Base-by-base conservation (phyloP, 2,888 invertebrate species). In the Bellardia bayeri region DNA sequence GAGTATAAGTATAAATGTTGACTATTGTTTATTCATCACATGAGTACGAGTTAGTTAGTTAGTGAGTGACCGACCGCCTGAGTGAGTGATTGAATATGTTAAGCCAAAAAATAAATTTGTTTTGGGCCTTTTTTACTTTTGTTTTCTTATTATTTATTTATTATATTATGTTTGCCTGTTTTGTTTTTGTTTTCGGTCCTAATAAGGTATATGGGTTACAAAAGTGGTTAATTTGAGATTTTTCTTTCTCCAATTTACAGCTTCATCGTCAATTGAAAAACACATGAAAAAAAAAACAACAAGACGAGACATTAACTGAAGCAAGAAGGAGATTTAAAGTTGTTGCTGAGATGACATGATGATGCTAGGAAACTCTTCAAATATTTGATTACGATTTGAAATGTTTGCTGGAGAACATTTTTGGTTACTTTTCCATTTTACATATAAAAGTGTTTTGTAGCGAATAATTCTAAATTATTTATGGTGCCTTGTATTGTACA, bases 91-190 rank as follows among this genome's bases (percentile, higher is more conserved):
- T 54, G 76, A 71, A 23, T 76, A 56, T 14, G 79, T 82, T 87
- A 87, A 87, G 78, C 87, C 87, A 71, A 82, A 85, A 82, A 71
- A 80, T 82, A 85, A 87, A 87, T 87, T 76, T 85, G 75, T 87
- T 85, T 87, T 82, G 51, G 82, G 14, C 63, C 30, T 72, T 85
- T 85, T 56, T 11, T n/a, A 9, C 1, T 56, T 45, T 61, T 3
- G 11, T 30, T 63, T 51, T 42, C n/a, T 61, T 40, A 37, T 71
- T 69, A n/a, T 63, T 61, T 51, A 33, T 45, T 51, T 76, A 54
- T 69, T 69, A 51, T 76, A 54, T 69, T 69, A 51, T 9, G n/a
- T 68, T 49, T 56, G 11, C 13, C 4, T 37, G 37, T 37, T 40
- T 49, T 75, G 37, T 75, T 58, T 37, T 49, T 3, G n/a, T 33